These are phyloP conservation scores for Eupithecia tripunctaria DNA, from an alignment of 2,888 invertebrate genomes.

Conservation along the genomic window DNA sequence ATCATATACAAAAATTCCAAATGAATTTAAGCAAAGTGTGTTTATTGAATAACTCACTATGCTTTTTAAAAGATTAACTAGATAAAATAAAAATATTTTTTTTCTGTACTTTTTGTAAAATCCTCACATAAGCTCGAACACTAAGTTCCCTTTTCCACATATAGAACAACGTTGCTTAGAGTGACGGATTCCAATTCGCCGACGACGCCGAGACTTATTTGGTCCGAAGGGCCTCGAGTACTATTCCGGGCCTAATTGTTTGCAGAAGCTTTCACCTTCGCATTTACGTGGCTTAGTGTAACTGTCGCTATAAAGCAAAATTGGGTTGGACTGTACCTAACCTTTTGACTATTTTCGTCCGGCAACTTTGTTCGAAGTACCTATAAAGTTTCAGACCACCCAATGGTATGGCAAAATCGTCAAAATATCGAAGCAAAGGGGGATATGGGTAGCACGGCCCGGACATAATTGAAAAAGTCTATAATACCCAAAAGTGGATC, in stretches of 20 bases:
- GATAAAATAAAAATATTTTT: too few species aligned
- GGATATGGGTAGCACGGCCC: neutral
- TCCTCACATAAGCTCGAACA: neutral
- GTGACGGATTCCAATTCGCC: constrained; percentile 20
- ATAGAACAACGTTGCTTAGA: constrained; percentile 3
- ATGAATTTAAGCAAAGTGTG: too few species aligned
- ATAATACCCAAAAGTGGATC: too few species aligned
- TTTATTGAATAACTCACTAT: too few species aligned
- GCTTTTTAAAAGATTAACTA: too few species aligned
- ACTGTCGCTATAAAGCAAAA: constrained; percentile 25
- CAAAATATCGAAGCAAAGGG: neutral
- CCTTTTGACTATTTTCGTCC: neutral
- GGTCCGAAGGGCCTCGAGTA: constrained; percentile 27
- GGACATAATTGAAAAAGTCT: neutral
- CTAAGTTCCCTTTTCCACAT: neutral
- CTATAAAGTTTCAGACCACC: neutral
- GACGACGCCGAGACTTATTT: constrained; percentile 21
- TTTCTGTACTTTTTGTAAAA: neutral
- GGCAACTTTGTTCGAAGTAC: neutral
- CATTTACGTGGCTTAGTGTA: constrained; percentile 24
- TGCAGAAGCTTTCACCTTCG: constrained; percentile 33
- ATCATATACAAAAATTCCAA: too few species aligned
- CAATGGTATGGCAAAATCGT: neutral
- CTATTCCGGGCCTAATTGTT: constrained; percentile 35
- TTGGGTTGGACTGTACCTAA: constrained; percentile 25